Conservation (phyloP, 2,888 invertebrate species). For the Bedellia somnulentella region DNA sequence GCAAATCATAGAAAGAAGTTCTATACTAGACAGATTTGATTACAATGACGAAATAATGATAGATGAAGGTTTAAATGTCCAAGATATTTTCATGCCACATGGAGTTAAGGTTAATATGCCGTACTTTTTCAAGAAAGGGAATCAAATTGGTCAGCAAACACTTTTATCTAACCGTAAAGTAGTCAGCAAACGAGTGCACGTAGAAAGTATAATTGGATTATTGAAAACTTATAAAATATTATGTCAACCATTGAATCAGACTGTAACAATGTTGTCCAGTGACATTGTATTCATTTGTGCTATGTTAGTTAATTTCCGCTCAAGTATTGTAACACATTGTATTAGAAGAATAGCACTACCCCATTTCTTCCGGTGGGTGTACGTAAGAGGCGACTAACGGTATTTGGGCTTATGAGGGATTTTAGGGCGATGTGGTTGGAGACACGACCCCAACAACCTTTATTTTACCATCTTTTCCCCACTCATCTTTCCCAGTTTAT, state of each 20-base stretch:
- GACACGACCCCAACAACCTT: no score
- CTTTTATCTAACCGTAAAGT: constrained; percentile 1
- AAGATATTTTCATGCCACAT: constrained; percentile 6
- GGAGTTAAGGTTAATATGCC: constrained; percentile 6
- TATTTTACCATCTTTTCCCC: no score
- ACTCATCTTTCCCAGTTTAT: no score
- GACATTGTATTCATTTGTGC: no score
- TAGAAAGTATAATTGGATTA: constrained; percentile 4
- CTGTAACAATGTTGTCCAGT: no score
- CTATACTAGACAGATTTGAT: constrained; percentile 1
- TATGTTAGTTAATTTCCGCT: constrained; percentile 3
- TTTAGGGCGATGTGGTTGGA: no score
- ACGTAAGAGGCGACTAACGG: no score
- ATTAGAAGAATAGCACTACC: no score
- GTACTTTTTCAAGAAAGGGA: background rate
- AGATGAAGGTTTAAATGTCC: constrained; percentile 6
- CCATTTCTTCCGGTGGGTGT: no score
- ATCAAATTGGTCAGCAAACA: background rate
- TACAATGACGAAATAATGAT: constrained; percentile 6
- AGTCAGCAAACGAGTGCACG: constrained; percentile 5
- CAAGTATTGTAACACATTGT: background rate
- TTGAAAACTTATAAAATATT: constrained; percentile 7
- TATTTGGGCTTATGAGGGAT: no score
- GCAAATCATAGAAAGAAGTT: constrained; percentile 7
- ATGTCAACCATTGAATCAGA: no score